Evolutionary conservation across 2,113 vertebrate genomes (phyloP), one percentile per base, ranked within the genome.

Genomic region (Arenaria interpres): DNA sequence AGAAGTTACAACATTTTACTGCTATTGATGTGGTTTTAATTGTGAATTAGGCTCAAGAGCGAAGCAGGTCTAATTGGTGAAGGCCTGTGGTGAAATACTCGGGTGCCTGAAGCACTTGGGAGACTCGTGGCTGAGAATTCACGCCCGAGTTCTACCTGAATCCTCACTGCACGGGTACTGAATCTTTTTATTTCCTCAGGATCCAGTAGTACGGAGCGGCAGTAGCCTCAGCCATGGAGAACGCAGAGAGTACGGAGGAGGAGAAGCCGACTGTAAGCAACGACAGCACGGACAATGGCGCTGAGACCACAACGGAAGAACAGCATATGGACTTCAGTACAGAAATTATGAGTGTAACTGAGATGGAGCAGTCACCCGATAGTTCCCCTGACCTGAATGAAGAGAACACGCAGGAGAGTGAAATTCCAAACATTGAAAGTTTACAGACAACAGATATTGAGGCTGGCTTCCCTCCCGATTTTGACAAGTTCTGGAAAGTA

Each of bases 401-500:
- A 73, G 98, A 99, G 51, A 96, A 91, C 57, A 74, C 97, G 5
- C 99, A 99, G 96, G 99, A 99, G 79, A 94, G 87, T n/a, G 93
- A 97, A 59, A 96, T 98, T 5, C 78, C 96, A 22, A 97, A 93
- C 82, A 69, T 96, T 28, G 98, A 98, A 74, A 87, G 97, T 43
- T 77, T 97, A 12, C 97, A 97, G 94, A 96, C 96, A 27, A 85
- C 92, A 23, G 98, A 98, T 56, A 60, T 92, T 5, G 99, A 99
- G 80, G 93, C 98, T 19, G 92, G 94, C 72, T 97, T 99, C 60
- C 99, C 99, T 64, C 93, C 98, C 30, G 99, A 99, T 74, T 99
- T 99, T 97, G 99, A 99, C 62, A 99, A 98, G 89, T 99, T 99
- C 93, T 99, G 98, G 93, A 99, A 99, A 96, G 99, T 98, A 7